Evolutionary conservation across 2,888 invertebrate species (phyloP), one percentile per base, ranked within the genome.

Genomic region (Ischnura elegans): DNA sequence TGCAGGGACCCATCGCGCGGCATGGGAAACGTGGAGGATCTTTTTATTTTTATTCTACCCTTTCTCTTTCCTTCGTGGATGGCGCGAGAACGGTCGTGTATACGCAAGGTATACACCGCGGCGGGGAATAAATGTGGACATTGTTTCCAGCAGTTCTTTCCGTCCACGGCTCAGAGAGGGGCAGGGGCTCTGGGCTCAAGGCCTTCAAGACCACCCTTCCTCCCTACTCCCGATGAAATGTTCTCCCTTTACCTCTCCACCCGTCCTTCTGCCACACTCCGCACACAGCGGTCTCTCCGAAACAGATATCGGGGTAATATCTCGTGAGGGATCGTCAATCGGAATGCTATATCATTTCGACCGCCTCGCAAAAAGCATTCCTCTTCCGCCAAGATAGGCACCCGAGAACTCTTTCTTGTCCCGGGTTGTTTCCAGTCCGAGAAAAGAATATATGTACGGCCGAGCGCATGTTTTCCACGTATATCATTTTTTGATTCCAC

Each of bases 71-170:
- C 76, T 13, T 3, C 25, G n/a, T 8, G 61, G 25, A 36, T 90
- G 42, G 43, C 43, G 61, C 90, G 90, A 90, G 61, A 90, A 87
- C n/a, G 47, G 25, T 55, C 87, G 51, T 87, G 87, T 87, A 55
- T 51, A 51, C 51, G 51, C 8, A 19, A 51, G 19, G 87, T 87
- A 87, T 21, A 87, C 55, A 87, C 42, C 87, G 25, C 55, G 36
- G 36, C 36, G 76, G 76, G 76, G 36, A 25, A 61, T 10, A 90
- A 66, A 43, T 66, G 29, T 29, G 42, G 25, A 61, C 61, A 61
- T 90, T 90, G 55, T 90, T 61, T 43, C 61, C 90, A 36, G 43
- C 42, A 36, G 36, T 55, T 36, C 51, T 29, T 16, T 3, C 29
- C 51, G 10, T 13, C 25, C 55, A 51, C 55, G 87, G 55, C 42